phyloP scores from a whole-genome alignment of 1,140 invertebrate genomes.

The Micrasema minimum region DNA sequence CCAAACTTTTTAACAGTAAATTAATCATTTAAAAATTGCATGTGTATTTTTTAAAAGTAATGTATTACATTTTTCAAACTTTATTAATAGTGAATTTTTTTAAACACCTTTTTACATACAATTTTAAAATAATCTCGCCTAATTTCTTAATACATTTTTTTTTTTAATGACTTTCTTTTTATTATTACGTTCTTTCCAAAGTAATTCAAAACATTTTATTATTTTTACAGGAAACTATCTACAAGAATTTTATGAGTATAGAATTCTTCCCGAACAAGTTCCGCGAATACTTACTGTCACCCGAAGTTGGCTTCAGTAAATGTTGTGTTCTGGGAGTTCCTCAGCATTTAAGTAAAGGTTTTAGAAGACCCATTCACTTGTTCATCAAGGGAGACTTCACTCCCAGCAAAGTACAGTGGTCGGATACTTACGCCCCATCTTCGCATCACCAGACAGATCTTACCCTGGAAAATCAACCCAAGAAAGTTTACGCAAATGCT shows the following conservation, averaged over 20 bases:
- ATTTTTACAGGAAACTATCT: slow-evolving; percentile 82
- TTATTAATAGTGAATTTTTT: no score
- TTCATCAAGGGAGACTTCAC: slow-evolving; percentile 80
- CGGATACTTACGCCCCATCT: slow-evolving; percentile 63
- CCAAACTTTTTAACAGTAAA: no score
- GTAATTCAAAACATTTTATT: background rate
- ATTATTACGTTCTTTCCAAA: no score
- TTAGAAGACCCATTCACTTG: slow-evolving; percentile 87
- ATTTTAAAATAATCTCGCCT: no score
- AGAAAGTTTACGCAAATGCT: slow-evolving; percentile 70
- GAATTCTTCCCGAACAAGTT: slow-evolving; percentile 91
- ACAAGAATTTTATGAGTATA: slow-evolving; percentile 86
- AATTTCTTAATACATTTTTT: no score
- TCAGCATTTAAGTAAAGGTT: slow-evolving; percentile 87
- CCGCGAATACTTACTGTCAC: slow-evolving; percentile 88
- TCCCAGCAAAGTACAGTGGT: slow-evolving; percentile 65
- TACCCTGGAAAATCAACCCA: slow-evolving; percentile 63
- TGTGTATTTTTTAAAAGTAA: no score
- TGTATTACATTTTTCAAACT: no score
- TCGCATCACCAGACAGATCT: slow-evolving; percentile 62
- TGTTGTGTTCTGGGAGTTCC: slow-evolving; percentile 88
- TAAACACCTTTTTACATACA: no score
- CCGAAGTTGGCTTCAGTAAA: slow-evolving; percentile 90
- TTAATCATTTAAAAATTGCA: no score
- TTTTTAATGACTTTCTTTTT: no score